Evolutionary conservation across 2,888 invertebrate species (phyloP).

Genomic region (Anorthoa munda): DNA sequence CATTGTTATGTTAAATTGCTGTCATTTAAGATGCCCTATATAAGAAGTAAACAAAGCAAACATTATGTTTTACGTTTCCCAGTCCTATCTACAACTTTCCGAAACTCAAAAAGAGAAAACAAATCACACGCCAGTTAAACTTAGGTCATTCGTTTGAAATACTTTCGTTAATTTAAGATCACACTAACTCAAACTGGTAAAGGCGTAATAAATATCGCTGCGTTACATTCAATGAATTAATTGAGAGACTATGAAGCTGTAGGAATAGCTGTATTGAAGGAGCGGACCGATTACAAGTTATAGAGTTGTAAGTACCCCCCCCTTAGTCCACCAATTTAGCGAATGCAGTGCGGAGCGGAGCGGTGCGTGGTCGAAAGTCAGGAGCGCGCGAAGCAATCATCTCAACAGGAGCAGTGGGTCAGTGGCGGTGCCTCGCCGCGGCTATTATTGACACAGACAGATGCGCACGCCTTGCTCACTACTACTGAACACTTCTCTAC

Average conservation of each 20-base stretch:
- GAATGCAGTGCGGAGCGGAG: not conserved
- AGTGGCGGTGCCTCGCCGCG: conserved; percentile 17
- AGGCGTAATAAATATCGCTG: no score
- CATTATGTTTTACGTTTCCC: not conserved
- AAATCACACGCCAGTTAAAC: not conserved
- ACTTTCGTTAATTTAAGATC: not conserved
- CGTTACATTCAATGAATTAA: not conserved
- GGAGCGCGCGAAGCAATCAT: conserved; percentile 20
- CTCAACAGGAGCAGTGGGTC: conserved; percentile 40
- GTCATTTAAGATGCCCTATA: not conserved
- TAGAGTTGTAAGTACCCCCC: not conserved
- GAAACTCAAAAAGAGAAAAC: not conserved
- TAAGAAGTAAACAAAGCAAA: not conserved
- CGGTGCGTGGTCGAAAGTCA: not conserved
- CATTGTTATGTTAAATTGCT: not conserved
- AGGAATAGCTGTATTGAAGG: not conserved
- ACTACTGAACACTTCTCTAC: conserved; percentile 16
- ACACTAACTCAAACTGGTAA: not conserved
- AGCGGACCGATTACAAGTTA: not conserved
- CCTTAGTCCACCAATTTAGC: not conserved
- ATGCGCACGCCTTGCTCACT: not conserved
- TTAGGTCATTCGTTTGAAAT: conserved; percentile 1
- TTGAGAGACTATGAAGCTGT: not conserved
- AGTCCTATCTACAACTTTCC: not conserved
- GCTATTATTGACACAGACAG: not conserved